Conservation (phyloP, 2,797 vertebrate species). For the Anomalospiza imberbis region DNA sequence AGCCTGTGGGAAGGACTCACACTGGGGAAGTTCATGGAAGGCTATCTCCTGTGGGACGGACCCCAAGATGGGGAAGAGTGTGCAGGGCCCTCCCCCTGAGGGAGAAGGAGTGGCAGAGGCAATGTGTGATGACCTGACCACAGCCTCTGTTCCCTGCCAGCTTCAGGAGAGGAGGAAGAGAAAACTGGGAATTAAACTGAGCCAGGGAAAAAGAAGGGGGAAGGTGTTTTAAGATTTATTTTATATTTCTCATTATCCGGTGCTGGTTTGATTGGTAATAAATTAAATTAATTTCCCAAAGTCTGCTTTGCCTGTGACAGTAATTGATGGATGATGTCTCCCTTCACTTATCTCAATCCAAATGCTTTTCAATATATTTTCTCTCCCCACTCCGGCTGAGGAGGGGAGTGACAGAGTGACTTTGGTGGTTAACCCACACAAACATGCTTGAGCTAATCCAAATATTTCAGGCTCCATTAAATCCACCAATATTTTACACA, state of each 20-base stretch:
- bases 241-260: neutral
- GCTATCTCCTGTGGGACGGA: neutral
- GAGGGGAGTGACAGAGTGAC: neutral
- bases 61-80: neutral
- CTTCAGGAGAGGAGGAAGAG: neutral
- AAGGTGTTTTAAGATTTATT: neutral
- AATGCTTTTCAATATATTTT: neutral
- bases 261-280: neutral
- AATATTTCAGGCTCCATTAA: neutral
- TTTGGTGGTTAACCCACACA: neutral
- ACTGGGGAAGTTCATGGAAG: neutral
- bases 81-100: neutral
- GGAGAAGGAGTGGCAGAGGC: neutral
- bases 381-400: neutral
- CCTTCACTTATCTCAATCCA: neutral
- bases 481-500: neutral
- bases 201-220: neutral
- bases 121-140: neutral
- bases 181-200: neutral
- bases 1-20: neutral
- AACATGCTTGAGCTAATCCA: neutral
- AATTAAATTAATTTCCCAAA: neutral
- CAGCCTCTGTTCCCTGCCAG: neutral
- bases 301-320: neutral
- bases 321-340: neutral